These are phyloP conservation scores for Psittacula echo DNA, from an alignment of 2,797 vertebrate species.

Conservation along the genomic window DNA sequence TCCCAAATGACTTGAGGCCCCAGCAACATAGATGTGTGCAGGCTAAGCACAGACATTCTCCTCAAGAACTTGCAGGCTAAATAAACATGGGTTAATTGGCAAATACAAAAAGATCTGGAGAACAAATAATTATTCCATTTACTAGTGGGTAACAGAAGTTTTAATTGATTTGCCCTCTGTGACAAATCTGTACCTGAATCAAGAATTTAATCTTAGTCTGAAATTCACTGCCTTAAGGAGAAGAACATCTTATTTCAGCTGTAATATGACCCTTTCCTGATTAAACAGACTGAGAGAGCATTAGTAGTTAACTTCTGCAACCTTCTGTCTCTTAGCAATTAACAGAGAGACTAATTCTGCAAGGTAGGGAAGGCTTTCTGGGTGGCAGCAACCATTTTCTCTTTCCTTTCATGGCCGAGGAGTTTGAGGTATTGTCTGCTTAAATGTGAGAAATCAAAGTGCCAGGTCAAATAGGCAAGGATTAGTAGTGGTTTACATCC, in stretches of 20 bases:
- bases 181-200: constrained; percentile 24
- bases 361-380: neutral
- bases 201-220: constrained; percentile 54
- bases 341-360: neutral
- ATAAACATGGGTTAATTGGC: constrained; percentile 45
- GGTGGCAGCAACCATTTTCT: neutral
- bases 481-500: too few species aligned
- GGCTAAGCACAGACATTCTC: neutral
- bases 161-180: constrained; percentile 56
- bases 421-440: neutral
- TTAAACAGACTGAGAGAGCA: neutral
- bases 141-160: constrained; percentile 21
- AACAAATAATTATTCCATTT: constrained; percentile 60
- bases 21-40: neutral
- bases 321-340: constrained; percentile 29
- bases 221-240: constrained; percentile 46
- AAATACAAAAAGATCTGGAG: constrained; percentile 23
- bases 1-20: neutral
- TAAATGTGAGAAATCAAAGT: too few species aligned
- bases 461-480: too few species aligned
- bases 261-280: constrained; percentile 16
- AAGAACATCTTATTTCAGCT: constrained; percentile 46
- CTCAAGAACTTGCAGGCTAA: neutral
- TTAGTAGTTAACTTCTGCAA: constrained; percentile 46
- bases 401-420: neutral